phyloP scores from a whole-genome alignment of 2,797 vertebrate species.

The Acanthurus tractus region DNA sequence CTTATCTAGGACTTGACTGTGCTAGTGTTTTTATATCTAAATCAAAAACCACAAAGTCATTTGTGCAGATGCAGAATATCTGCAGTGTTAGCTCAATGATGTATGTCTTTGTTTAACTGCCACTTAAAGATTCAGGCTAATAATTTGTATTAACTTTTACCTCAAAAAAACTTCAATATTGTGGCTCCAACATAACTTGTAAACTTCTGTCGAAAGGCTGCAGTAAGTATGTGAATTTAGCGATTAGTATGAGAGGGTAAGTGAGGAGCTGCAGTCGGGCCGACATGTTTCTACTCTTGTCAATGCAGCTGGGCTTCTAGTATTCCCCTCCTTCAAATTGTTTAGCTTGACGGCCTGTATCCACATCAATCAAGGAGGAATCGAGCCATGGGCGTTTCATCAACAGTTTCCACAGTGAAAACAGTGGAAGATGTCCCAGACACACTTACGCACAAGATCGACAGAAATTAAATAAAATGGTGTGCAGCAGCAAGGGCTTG shows the following conservation, averaged over 20 bases:
- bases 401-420: conserved; percentile 60
- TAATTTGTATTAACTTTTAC: conserved; percentile 41
- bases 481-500: conserved; percentile 44
- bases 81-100: not conserved
- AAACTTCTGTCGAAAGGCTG: conserved; percentile 45
- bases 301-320: conserved; percentile 76
- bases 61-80: conserved; percentile 13
- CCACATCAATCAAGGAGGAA: conserved; percentile 75
- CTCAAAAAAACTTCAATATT: not conserved
- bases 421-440: conserved; percentile 68
- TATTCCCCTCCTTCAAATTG: conserved; percentile 76
- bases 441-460: conserved; percentile 48
- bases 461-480: conserved; percentile 61
- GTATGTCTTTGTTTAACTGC: conserved; percentile 2
- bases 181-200: conserved; percentile 18
- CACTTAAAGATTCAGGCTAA: conserved; percentile 16
- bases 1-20: too few relatives aligned
- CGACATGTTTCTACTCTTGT: conserved; percentile 56
- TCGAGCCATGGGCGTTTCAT: conserved; percentile 63
- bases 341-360: conserved; percentile 76
- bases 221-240: conserved; percentile 38
- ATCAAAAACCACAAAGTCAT: conserved; percentile 1
- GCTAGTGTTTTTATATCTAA: too few relatives aligned
- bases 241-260: conserved; percentile 55
- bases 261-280: conserved; percentile 45